A percentile compares a stretch with the other conserved stretches of the same genome.
These are phyloP conservation scores for Agraylea sexmaculata DNA, from an alignment of 1,140 invertebrate species.

Conservation along the genomic window DNA sequence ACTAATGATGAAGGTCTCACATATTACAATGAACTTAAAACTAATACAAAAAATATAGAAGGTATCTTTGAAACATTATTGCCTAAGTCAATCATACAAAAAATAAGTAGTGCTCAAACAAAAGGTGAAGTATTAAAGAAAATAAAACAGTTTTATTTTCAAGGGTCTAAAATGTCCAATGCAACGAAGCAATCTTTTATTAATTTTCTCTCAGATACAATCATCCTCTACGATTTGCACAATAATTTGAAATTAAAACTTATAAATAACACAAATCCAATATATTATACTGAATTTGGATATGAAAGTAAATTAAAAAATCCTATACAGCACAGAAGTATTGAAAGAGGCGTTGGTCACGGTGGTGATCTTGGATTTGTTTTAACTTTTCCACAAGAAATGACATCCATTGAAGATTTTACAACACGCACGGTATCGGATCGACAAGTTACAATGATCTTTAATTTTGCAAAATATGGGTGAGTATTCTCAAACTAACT, in stretches of 20 bases:
- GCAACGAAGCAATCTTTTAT: background rate
- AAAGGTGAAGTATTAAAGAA: conserved; percentile 13
- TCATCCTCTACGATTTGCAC: conserved; percentile 1
- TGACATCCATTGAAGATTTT: conserved; percentile 25
- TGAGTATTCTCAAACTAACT: conserved; percentile 19
- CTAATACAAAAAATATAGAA: conserved; percentile 7
- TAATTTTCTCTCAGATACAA: conserved; percentile 5
- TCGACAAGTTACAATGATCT: conserved; percentile 34
- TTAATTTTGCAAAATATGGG: conserved; percentile 44
- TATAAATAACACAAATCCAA: background rate
- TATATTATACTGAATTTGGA: conserved; percentile 25
- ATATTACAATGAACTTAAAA: conserved; percentile 25
- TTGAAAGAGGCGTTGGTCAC: conserved; percentile 27
- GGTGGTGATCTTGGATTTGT: conserved; percentile 32
- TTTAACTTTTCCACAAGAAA: conserved; percentile 29
- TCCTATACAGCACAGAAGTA: conserved; percentile 28
- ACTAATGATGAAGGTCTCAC: conserved; percentile 36
- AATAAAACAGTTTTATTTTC: conserved; percentile 10
- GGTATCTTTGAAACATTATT: conserved; percentile 6
- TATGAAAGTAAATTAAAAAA: conserved; percentile 26
- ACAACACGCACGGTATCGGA: conserved; percentile 27
- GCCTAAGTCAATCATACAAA: conserved; percentile 1
- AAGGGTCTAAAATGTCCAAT: background rate
- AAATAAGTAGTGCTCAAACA: background rate
- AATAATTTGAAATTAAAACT: conserved; percentile 2